Evolutionary conservation across 2,113 vertebrate species (phyloP), one percentile per base, ranked within the genome.

Genomic region (Montifringilla adamsi): DNA sequence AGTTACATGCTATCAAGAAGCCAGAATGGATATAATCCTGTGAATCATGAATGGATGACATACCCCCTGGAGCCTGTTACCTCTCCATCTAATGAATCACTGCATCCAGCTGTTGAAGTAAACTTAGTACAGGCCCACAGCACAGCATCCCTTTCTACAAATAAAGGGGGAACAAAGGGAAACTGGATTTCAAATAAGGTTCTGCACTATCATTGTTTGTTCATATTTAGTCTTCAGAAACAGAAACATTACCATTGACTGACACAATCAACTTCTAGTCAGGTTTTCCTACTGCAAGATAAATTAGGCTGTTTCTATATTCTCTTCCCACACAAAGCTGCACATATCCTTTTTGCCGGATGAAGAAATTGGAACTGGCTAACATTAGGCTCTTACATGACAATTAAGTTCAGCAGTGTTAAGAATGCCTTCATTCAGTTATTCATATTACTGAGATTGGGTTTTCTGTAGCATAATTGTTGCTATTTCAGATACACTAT

Each of bases 351-450:
- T 94, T 95, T 87, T 70, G 26, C 79, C 46, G 93, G 75, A 93
- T 87, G 52, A 47, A 89, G 85, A 95, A 95, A 84, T 50, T 81
- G 63, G 78, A 96, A 95, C 62, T 79, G 66, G 87, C 76, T 96
- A 91, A 67, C 91, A 77, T 93, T 66, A 93, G 77, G 68, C 59
- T 95, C 84, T 93, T 86, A 90, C 41, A 78, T 15, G 76, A 87
- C 86, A 96, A 91, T 88, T 96, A 94, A 94, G 73, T 88, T 89
- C 2, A 93, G 73, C 87, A 94, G 47, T 37, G 77, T 87, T 94
- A 90, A 89, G 76, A 94, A 93, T 79, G 94, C 89, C 67, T 96
- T 92, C 86, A 74, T 91, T 95, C 74, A 87, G 84, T 95, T 93
- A 64, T 47, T 96, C 94, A 39, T 56, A 89, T 94, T 92, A 86